Conservation (phyloP, 2,888 invertebrate species). For the Synanthedon myopaeformis region DNA sequence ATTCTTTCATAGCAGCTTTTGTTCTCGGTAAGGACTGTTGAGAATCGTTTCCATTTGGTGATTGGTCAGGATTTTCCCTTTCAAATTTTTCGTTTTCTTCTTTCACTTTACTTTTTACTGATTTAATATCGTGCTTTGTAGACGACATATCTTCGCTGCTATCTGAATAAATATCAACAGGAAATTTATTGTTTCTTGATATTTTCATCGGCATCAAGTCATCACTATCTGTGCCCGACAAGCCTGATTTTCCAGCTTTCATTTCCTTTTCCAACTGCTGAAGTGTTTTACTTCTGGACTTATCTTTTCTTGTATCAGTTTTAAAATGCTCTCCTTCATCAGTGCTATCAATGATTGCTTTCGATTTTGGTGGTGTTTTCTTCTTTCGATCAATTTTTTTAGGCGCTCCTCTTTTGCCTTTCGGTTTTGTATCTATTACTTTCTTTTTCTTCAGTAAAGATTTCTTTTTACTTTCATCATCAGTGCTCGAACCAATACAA, state of each 20-base stretch:
- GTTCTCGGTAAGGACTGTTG: conserved; percentile 79
- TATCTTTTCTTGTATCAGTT: conserved; percentile 48
- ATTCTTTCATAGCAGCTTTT: conserved; percentile 88
- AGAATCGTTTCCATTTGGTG: conserved; percentile 76
- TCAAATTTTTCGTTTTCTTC: conserved; percentile 59
- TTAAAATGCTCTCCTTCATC: conserved; percentile 71
- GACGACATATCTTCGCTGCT: conserved; percentile 73
- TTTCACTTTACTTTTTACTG: conserved; percentile 63
- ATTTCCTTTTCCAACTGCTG: conserved; percentile 83
- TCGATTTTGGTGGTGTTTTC: conserved; percentile 57
- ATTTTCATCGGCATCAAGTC: conserved; percentile 77
- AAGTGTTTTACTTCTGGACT: conserved; percentile 71
- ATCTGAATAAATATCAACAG: conserved; percentile 86
- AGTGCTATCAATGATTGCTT: conserved; percentile 69
- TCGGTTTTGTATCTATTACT: conserved; percentile 44
- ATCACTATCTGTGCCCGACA: conserved; percentile 82
- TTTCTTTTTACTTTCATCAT: conserved; percentile 64
- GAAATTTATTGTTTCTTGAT: conserved; percentile 68
- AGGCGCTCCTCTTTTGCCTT: conserved; percentile 49
- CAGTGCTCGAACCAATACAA: conserved; percentile 66
- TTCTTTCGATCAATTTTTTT: conserved; percentile 62
- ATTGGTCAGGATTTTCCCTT: conserved; percentile 71
- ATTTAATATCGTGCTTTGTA: conserved; percentile 48
- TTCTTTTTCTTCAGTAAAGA: conserved; percentile 56
- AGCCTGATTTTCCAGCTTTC: conserved; percentile 61